A percentile compares a stretch with the other conserved stretches of the same genome.
Conservation (phyloP, 2,797 vertebrate genomes). For the Microcaecilia unicolor region DNA sequence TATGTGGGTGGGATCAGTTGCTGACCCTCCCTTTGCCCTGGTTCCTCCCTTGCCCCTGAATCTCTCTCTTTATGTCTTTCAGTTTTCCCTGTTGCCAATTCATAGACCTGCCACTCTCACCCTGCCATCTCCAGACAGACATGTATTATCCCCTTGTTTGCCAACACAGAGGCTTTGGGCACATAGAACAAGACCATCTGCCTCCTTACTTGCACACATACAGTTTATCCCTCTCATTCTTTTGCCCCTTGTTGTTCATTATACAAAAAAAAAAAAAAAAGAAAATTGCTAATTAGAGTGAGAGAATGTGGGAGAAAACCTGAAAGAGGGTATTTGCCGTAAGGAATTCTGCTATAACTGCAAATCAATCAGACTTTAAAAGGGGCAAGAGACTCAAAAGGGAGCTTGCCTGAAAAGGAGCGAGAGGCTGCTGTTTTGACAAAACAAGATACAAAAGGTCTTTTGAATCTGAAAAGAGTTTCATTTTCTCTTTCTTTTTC, state of each 20-base stretch:
- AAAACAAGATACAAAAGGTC: constrained; percentile 29
- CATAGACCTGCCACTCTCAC: constrained; percentile 1
- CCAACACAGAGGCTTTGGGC: constrained; percentile 29
- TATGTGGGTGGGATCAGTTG: too few relatives aligned
- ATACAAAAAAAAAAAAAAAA: constrained; percentile 20
- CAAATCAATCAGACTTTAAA: constrained; percentile 10
- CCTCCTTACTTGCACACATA: constrained; percentile 33
- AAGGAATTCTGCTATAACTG: constrained; percentile 6
- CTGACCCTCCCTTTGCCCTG: too few relatives aligned
- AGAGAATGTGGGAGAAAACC: constrained; percentile 20
- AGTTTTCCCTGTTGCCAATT: neutral
- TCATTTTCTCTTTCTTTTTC: constrained; percentile 14
- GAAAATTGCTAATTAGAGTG: constrained; percentile 41
- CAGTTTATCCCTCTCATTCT: constrained; percentile 23
- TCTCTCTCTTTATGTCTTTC: neutral
- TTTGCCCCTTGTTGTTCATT: neutral
- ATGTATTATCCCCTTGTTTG: constrained; percentile 35
- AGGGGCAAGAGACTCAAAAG: constrained; percentile 1
- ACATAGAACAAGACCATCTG: constrained; percentile 35
- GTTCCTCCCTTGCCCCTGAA: neutral
- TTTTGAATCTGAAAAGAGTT: constrained; percentile 16
- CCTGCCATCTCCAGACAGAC: constrained; percentile 27
- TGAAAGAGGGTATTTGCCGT: constrained; percentile 12
- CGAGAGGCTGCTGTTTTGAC: constrained; percentile 20
- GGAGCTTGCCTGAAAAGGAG: neutral